Evolutionary conservation across 1,140 invertebrate species (phyloP), one percentile per base, ranked within the genome.

Genomic region (Euborellia annulipes): DNA sequence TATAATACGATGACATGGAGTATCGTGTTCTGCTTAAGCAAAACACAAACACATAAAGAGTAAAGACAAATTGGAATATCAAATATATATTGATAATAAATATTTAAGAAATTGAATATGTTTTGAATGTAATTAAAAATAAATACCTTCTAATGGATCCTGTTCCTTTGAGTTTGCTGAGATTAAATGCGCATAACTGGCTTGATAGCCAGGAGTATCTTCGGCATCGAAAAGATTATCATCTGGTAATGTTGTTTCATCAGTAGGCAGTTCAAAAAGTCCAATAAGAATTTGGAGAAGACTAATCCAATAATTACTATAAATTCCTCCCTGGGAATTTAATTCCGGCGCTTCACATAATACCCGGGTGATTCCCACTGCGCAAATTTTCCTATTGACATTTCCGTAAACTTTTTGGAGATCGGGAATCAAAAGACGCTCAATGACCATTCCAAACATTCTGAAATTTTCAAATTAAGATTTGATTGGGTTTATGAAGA

Each of bases 361-460:
- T 30, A 97, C 62, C 60, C 85, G 88, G 1, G 79, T 81, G 38
- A 93, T 75, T 39, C 91, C 93, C 14, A 91, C 79, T 13, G 87
- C 84, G 42, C 85, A 81, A 42, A 93, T 80, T 71, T 93, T 95
- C 37, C 81, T 72, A 52, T 96, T 89, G 34, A 82, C 67, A 14
- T 70, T 66, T 7, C 85, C 88, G 7, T 75, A 73, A 7, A 96
- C 77, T 62, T 90, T 92, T 59, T 89, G 82, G 47, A 90, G 62
- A 60, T 97, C 90, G 4, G 78, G 60, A 16, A 96, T 68, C 23
- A 91, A 74, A 1, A 97, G 70, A 41, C 87, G 79, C 58, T 96
- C 89, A 27, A 92, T 54, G 13, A 97, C 84, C 88, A 94, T 94
- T 20, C 75, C 78, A 69, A 96, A 96, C 82, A 98, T 89, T 55